Evolutionary conservation across 2,888 invertebrate species (phyloP).

Genomic region (Rutpela maculata): DNA sequence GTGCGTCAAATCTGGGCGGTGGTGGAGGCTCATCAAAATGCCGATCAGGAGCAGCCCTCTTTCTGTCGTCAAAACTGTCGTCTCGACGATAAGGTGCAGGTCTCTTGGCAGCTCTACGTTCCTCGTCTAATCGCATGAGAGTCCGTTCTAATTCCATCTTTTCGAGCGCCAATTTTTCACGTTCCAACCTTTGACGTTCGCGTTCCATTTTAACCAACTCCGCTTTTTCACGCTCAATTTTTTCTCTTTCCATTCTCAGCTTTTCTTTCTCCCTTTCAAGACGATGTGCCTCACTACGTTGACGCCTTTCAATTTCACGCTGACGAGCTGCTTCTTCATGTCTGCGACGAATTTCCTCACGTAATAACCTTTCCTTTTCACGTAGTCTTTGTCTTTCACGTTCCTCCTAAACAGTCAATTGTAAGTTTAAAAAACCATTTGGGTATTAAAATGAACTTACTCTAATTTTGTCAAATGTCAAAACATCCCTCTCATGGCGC

Average conservation of each 20-base stretch:
- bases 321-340: constrained; percentile 87
- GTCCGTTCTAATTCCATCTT: constrained; percentile 89
- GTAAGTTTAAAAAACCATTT: neutral
- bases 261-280: constrained; percentile 89
- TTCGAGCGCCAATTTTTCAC: constrained; percentile 78
- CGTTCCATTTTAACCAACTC: constrained; percentile 89
- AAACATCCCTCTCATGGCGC: constrained; percentile 75
- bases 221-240: constrained; percentile 91
- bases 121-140: constrained; percentile 81
- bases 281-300: constrained; percentile 89
- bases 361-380: constrained; percentile 85
- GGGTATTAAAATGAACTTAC: constrained; percentile 72
- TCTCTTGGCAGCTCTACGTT: constrained; percentile 77
- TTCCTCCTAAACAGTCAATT: constrained; percentile 77
- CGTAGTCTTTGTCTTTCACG: constrained; percentile 84
- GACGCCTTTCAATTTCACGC: constrained; percentile 83
- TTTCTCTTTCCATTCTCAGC: constrained; percentile 88
- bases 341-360: constrained; percentile 88
- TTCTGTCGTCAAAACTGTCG: constrained; percentile 59
- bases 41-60: constrained; percentile 55
- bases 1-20: constrained; percentile 76
- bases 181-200: constrained; percentile 85
- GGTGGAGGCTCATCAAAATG: constrained; percentile 78
- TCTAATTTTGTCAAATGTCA: constrained; percentile 88
- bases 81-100: constrained; percentile 70